A percentile compares a stretch with the other conserved stretches of the same genome.
phyloP scores from a whole-genome alignment of 2,113 vertebrate genomes.

The Grallaria varia region DNA sequence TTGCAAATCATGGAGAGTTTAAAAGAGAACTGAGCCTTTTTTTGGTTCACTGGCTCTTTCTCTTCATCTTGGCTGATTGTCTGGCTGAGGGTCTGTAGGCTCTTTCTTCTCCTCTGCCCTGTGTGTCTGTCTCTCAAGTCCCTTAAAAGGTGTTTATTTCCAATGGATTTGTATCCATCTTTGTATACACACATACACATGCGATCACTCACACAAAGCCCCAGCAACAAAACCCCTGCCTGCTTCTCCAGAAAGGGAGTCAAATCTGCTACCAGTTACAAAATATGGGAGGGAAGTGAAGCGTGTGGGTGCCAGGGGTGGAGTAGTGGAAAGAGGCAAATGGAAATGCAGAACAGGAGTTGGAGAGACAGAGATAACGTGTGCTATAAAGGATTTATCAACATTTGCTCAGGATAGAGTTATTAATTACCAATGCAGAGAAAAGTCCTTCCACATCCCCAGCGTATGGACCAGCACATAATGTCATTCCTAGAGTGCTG shows the following conservation, averaged over 20 bases:
- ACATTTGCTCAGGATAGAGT: slow-evolving; percentile 58
- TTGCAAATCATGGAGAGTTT: slow-evolving; percentile 1
- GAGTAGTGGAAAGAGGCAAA: slow-evolving; percentile 41
- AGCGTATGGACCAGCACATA: slow-evolving; percentile 20
- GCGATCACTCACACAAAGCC: slow-evolving; percentile 42
- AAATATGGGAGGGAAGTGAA: slow-evolving; percentile 34
- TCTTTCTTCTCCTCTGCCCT: slow-evolving; percentile 54
- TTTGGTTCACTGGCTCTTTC: slow-evolving; percentile 44
- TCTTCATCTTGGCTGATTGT: slow-evolving; percentile 46
- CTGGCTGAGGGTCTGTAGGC: slow-evolving; percentile 25
- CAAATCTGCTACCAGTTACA: slow-evolving; percentile 31
- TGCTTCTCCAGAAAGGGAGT: slow-evolving; percentile 16
- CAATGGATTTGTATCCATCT: slow-evolving; percentile 26
- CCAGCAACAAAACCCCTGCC: slow-evolving; percentile 32
- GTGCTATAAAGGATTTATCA: slow-evolving; percentile 44
- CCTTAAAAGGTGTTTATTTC: slow-evolving; percentile 58
- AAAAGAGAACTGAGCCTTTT: slow-evolving; percentile 36
- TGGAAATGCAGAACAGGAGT: slow-evolving; percentile 47
- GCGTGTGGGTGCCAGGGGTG: slow-evolving; percentile 33
- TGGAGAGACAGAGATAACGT: slow-evolving; percentile 47
- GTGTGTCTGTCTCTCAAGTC: slow-evolving; percentile 22
- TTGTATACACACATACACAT: slow-evolving; percentile 22
- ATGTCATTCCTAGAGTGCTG: slow-evolving; percentile 37
- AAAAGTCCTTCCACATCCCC: slow-evolving; percentile 49
- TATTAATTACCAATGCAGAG: slow-evolving; percentile 59